These are phyloP conservation scores for Acrobasis repandana DNA, from an alignment of 2,888 invertebrate species.

Conservation along the genomic window DNA sequence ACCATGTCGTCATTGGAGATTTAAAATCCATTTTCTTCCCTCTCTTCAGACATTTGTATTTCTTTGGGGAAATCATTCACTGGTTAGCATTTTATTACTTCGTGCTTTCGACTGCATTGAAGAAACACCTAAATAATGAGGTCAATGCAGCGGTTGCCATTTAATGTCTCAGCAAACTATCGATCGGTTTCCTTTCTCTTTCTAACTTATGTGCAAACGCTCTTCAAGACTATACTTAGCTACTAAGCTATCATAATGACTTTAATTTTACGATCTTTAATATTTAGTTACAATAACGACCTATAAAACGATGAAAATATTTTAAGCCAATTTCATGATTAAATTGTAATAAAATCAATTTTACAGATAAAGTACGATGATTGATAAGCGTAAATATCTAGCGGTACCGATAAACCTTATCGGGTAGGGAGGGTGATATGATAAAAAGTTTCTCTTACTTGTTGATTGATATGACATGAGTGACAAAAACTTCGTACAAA, in stretches of 20 bases:
- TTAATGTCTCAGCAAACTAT: constrained; percentile 79
- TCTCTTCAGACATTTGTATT: constrained; percentile 11
- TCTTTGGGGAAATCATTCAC: constrained; percentile 16
- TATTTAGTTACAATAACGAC: constrained; percentile 7
- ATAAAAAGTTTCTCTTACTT: neutral
- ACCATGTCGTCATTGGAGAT: constrained; percentile 12
- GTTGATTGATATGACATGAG: neutral
- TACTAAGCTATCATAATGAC: constrained; percentile 30
- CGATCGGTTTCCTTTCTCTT: constrained; percentile 78
- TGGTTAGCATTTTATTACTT: constrained; percentile 30
- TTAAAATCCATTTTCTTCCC: constrained; percentile 17
- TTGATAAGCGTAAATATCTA: constrained; percentile 3
- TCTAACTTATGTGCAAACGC: constrained; percentile 66
- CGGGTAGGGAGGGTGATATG: neutral
- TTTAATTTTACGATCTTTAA: constrained; percentile 27
- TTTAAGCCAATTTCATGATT: neutral
- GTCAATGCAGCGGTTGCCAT: constrained; percentile 79
- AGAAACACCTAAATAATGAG: constrained; percentile 75
- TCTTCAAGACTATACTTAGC: constrained; percentile 34
- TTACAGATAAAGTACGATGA: neutral
- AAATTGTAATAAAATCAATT: neutral
- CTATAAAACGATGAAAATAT: constrained; percentile 11
- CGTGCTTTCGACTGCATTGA: constrained; percentile 48
- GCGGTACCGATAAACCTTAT: neutral
- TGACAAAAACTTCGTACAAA: neutral